phyloP scores from a whole-genome alignment of 1,140 invertebrate species.

The Drosophila pandora region DNA sequence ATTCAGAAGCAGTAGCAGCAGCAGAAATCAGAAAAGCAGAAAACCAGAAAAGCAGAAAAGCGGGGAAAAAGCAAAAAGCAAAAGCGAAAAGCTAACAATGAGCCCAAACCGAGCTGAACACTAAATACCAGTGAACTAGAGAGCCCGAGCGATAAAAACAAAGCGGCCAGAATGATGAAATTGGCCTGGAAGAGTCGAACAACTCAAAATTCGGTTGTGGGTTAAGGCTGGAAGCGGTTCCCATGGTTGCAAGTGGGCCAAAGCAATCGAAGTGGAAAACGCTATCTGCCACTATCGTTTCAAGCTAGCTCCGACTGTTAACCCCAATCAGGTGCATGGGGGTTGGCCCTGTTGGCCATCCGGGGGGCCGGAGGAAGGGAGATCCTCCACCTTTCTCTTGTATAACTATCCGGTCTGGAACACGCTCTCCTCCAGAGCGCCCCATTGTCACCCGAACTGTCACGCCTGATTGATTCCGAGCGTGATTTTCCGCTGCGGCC shows the following conservation, averaged over 20 bases:
- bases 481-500: constrained; percentile 34
- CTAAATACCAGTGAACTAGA: neutral
- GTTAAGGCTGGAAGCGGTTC: neutral
- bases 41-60: constrained; percentile 20
- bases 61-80: neutral
- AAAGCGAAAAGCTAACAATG: neutral
- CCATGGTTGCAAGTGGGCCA: neutral
- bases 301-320: too few species aligned
- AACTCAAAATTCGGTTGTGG: neutral
- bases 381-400: too few species aligned
- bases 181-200: neutral
- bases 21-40: constrained; percentile 2
- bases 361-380: too few species aligned
- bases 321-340: too few species aligned
- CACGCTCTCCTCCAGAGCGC: too few species aligned
- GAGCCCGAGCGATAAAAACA: neutral
- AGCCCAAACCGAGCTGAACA: constrained; percentile 15
- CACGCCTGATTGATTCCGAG: constrained; percentile 45
- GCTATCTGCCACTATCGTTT: too few species aligned
- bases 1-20: constrained; percentile 34
- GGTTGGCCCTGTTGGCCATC: too few species aligned
- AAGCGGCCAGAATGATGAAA: constrained; percentile 7
- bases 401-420: neutral
- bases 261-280: too few species aligned
- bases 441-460: neutral